phyloP scores from a whole-genome alignment of 1,140 invertebrate genomes.

The Batillaria attramentaria region DNA sequence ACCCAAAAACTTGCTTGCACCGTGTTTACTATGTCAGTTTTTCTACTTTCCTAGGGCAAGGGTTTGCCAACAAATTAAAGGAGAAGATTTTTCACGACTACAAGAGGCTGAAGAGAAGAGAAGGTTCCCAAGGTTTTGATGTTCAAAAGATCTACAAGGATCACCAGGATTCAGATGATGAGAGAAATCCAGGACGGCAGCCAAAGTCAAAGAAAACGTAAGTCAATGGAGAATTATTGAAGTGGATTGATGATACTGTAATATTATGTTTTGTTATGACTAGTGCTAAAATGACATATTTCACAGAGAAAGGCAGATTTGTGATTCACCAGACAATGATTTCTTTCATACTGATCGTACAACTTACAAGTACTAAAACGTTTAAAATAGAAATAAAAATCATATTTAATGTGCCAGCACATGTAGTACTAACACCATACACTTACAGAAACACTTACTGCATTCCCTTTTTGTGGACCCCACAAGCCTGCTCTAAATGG shows the following conservation, averaged over 20 bases:
- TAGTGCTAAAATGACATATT: background rate
- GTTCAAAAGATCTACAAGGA: constrained; percentile 13
- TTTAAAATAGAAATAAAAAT: no score
- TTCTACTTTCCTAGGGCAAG: no score
- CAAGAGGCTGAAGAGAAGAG: constrained; percentile 19
- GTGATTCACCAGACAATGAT: background rate
- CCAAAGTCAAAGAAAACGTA: background rate
- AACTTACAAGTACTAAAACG: no score
- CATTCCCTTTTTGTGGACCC: no score
- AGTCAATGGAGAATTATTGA: background rate
- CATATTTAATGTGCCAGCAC: no score
- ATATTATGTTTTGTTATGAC: background rate
- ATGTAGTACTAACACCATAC: no score
- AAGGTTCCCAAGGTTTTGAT: background rate
- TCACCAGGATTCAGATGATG: constrained; percentile 6
- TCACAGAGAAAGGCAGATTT: background rate
- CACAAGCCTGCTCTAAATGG: no score
- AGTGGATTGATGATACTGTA: background rate
- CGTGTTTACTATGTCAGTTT: no score
- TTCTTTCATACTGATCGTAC: no score
- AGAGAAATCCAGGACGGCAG: background rate
- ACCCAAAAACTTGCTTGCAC: background rate
- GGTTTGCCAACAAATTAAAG: no score
- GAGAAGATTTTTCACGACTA: constrained; percentile 10
- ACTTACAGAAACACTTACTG: no score